Base-by-base conservation (phyloP, 2,888 invertebrate genomes). In the Anaspis maculata region DNA sequence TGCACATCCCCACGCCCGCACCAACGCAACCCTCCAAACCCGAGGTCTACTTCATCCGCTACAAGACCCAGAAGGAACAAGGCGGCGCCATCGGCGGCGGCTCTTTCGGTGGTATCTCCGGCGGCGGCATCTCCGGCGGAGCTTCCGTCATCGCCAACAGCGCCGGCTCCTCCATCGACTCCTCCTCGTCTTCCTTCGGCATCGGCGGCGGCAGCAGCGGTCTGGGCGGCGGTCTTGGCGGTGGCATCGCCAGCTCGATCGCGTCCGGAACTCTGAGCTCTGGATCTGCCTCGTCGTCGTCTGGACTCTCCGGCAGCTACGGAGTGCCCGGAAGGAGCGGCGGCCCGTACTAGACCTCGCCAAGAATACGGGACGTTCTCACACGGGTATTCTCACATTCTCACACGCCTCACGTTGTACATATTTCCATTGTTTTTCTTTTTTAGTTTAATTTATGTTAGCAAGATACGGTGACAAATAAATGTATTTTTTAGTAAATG, bases 41-140 rank as follows among this genome's bases (percentile, higher is more conserved):
- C 3, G 88, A 88, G 70, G 88, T 88, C 32, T 88, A 86, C 73
- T 88, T 88, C 72, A 88, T 88, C 71, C 79, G 86, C 70, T 89
- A 88, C 69, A 84, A 84, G 69, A 83, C 83, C 30, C 83, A 83
- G 78, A 24, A 24, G 12, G 24, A 5, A 10, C 15, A 25, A 4
- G 28, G 32, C 2, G 64, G 67, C 36, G 68, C 65, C 59, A 19
- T 25, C 12, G 31, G 34, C 2, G 64, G 67, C 36, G 68, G 65
- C 59, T 50, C 60, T 13, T 57, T 57, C 23, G 30, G 50, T 10
- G 53, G 56, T 27, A 56, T 64, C 39, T 59, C 62, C 5, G 64
- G 24, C 34, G 48, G 54, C 37, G 61, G 64, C 38, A 71, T 71
- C 48, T 71, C 79, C 46, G 65, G 11, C 15, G 35, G 30, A 30